Evolutionary conservation across 2,888 invertebrate genomes (phyloP).

Genomic region (Trissoscelio sp.): DNA sequence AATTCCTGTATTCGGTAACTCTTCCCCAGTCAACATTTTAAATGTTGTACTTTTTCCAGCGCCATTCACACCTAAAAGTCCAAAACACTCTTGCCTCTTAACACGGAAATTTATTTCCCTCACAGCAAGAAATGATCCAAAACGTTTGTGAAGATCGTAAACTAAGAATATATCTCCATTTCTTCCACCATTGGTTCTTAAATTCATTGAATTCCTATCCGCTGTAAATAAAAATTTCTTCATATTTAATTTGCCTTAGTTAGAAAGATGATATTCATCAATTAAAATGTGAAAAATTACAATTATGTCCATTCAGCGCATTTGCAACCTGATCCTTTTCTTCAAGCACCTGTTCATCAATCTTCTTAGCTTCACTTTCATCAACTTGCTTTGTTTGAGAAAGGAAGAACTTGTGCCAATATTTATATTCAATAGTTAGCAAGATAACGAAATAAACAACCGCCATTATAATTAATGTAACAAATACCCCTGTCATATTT

Average conservation of each 20-base stretch:
- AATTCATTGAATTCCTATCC: neutral
- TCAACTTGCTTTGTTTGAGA: neutral
- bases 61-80: slow-evolving; percentile 94
- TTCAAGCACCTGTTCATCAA: neutral
- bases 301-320: neutral
- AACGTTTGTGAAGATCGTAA: neutral
- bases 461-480: neutral
- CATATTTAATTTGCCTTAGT: neutral
- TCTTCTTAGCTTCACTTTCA: neutral
- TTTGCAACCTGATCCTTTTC: neutral
- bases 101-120: too few relatives aligned
- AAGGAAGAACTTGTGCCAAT: neutral
- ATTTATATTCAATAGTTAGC: neutral
- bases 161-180: neutral
- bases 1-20: slow-evolving; percentile 82
- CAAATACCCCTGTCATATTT: neutral
- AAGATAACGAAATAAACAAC: neutral
- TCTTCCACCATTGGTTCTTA: neutral
- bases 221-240: neutral
- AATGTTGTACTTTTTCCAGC: slow-evolving; percentile 96
- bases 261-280: neutral
- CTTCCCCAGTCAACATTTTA: slow-evolving; percentile 95
- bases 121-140: neutral
- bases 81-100: too few relatives aligned
- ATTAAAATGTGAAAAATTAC: neutral